Evolutionary conservation across 2,113 vertebrate genomes (phyloP).

Genomic region (Suncus etruscus): DNA sequence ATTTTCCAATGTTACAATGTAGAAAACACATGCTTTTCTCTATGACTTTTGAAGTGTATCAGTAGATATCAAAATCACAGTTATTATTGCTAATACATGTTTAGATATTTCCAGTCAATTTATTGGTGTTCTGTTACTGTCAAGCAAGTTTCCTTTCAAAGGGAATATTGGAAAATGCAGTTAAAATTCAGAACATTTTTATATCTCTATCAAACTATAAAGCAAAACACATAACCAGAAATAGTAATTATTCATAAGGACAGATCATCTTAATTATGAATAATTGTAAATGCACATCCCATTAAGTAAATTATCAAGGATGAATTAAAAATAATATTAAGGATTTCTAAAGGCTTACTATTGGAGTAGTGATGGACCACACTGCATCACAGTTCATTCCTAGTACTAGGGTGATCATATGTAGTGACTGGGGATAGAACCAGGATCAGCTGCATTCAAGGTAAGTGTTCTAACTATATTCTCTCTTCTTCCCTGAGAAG

Average conservation of each 20-base stretch:
- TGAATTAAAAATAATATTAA: neutral
- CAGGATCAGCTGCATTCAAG: too few species aligned
- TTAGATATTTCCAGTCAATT: neutral
- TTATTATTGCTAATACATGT: slow-evolving; percentile 23
- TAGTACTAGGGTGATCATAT: too few species aligned
- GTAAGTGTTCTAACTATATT: too few species aligned
- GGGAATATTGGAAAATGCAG: neutral
- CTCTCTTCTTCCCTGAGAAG: too few species aligned
- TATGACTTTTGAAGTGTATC: neutral
- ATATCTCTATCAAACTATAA: neutral
- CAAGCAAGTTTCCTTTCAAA: neutral
- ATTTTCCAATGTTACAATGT: slow-evolving; percentile 25
- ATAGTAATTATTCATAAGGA: neutral
- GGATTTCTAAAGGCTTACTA: neutral
- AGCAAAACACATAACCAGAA: neutral
- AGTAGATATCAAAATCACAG: neutral
- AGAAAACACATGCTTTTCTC: neutral
- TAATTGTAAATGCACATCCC: neutral
- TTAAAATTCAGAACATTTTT: neutral
- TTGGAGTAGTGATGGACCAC: too few species aligned
- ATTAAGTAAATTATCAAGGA: neutral
- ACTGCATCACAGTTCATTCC: too few species aligned
- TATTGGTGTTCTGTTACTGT: neutral
- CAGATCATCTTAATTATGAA: neutral
- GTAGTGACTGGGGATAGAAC: too few species aligned